Evolutionary conservation across 2,888 invertebrate genomes (phyloP).

Genomic region (Phymatocera aterrima): DNA sequence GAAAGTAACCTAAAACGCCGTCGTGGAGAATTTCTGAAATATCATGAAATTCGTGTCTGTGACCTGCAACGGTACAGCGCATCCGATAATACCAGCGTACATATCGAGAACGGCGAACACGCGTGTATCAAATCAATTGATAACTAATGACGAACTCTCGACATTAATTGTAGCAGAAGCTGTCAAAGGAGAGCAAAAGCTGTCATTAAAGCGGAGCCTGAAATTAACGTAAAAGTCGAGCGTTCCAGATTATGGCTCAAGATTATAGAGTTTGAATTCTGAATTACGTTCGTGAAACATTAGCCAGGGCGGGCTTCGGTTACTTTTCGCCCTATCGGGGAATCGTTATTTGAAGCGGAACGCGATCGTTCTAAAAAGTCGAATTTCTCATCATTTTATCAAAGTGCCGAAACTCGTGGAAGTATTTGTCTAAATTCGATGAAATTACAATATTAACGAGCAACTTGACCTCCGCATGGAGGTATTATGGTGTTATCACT

Average conservation of each 20-base stretch:
- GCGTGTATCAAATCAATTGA: conserved; percentile 1
- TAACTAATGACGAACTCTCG: neutral
- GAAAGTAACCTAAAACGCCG: conserved; percentile 11
- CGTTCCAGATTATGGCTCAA: neutral
- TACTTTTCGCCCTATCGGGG: conserved; percentile 1
- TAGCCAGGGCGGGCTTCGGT: neutral
- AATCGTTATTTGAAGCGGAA: neutral
- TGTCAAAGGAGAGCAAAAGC: neutral
- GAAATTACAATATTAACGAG: conserved; percentile 4
- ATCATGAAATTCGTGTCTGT: neutral
- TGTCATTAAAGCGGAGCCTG: neutral
- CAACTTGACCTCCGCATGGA: conserved; percentile 26
- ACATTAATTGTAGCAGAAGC: conserved; percentile 6
- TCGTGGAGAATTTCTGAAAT: neutral
- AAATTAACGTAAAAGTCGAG: neutral
- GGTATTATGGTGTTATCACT: too few relatives aligned
- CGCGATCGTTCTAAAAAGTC: neutral
- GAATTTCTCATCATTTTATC: neutral
- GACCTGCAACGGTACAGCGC: neutral
- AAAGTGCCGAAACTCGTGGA: neutral
- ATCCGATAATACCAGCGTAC: neutral
- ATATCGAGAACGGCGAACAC: neutral
- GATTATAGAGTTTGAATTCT: conserved; percentile 6
- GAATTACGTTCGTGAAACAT: conserved; percentile 15
- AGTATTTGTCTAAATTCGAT: neutral